Conservation (phyloP, 2,113 vertebrate genomes). For the Antechinus stuartii region DNA sequence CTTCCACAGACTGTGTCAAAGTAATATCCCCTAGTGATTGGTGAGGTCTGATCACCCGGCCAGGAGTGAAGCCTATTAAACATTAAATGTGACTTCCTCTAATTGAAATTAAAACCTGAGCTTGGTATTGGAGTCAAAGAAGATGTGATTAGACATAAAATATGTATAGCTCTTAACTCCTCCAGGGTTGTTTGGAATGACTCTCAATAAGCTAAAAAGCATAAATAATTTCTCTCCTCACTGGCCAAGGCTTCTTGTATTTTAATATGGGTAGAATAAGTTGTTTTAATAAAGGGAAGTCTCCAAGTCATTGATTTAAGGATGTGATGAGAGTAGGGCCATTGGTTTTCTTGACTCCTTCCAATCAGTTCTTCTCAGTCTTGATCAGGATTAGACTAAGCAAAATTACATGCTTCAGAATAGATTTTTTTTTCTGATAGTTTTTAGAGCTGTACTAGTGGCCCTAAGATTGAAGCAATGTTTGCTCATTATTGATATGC, state of each 20-base stretch:
- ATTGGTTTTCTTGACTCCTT: background rate
- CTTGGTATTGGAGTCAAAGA: slow-evolving; percentile 76
- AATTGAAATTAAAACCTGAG: slow-evolving; percentile 80
- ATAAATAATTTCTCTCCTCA: slow-evolving; percentile 69
- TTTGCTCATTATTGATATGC: background rate
- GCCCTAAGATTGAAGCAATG: background rate
- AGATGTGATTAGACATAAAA: slow-evolving; percentile 82
- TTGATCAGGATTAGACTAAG: background rate
- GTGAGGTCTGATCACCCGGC: slow-evolving; percentile 73
- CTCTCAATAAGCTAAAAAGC: slow-evolving; percentile 53
- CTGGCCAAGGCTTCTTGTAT: slow-evolving; percentile 49
- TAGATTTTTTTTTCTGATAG: background rate
- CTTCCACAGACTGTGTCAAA: background rate
- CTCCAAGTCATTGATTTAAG: slow-evolving; percentile 17
- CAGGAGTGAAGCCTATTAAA: slow-evolving; percentile 78
- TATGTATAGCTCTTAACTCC: slow-evolving; percentile 77
- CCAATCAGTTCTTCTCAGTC: background rate
- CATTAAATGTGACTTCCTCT: slow-evolving; percentile 75
- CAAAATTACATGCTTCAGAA: background rate
- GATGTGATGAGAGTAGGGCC: background rate
- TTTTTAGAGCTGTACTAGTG: background rate
- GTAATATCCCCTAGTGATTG: slow-evolving; percentile 43
- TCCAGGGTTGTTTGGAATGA: slow-evolving; percentile 64
- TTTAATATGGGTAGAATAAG: background rate
- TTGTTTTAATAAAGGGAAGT: background rate